Conservation (phyloP, 2,113 vertebrate genomes). For the Zapus hudsonius region DNA sequence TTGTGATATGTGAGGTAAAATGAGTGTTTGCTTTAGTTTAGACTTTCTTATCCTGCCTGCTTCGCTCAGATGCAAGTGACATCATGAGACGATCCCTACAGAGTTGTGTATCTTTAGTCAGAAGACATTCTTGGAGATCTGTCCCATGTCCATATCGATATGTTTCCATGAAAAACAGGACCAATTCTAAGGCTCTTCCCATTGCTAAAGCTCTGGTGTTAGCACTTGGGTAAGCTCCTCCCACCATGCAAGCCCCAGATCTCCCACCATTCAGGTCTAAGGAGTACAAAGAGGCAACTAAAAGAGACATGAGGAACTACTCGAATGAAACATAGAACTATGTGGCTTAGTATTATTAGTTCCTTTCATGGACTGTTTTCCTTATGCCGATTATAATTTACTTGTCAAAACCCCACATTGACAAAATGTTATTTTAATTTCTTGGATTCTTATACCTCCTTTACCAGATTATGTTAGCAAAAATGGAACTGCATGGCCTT, state of each 20-base stretch:
- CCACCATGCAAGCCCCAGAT: too few species aligned
- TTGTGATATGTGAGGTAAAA: constrained; percentile 48
- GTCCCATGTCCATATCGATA: background rate
- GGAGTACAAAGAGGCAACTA: background rate
- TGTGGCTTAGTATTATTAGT: background rate
- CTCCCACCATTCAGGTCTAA: background rate
- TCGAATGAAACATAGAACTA: background rate
- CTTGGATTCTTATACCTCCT: background rate
- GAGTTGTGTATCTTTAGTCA: background rate
- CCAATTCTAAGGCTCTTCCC: background rate
- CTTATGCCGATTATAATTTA: background rate
- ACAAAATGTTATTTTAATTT: background rate
- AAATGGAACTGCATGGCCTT: background rate
- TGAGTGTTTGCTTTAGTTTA: background rate
- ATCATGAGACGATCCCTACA: background rate
- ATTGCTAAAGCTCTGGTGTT: background rate
- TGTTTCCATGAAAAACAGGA: background rate
- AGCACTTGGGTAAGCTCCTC: background rate
- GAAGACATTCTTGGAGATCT: background rate
- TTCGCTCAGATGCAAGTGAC: background rate
- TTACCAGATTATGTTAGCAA: background rate
- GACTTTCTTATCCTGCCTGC: background rate
- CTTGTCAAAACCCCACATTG: background rate
- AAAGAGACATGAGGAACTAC: background rate
- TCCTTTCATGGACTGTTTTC: background rate